A percentile compares a stretch with the other conserved stretches of the same genome.
Evolutionary conservation across 1,140 invertebrate species (phyloP).

Genomic region (Drosophila bipectinata): DNA sequence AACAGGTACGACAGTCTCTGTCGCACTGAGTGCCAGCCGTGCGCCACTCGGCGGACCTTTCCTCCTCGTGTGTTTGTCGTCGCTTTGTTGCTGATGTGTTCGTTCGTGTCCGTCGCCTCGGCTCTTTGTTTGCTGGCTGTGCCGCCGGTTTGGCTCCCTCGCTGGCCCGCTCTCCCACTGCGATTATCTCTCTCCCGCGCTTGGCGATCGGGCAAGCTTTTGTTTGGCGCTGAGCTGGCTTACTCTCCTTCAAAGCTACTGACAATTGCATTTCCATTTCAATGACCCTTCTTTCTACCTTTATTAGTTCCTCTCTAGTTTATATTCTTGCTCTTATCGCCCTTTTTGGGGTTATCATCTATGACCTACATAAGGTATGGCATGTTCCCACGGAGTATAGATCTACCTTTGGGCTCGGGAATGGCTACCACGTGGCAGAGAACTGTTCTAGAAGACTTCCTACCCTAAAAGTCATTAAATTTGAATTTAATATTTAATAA

Average conservation of each 20-base stretch:
- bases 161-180: background rate
- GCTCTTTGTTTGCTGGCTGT: conserved; percentile 39
- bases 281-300: conserved; percentile 14
- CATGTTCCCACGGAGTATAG: background rate
- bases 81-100: conserved; percentile 20
- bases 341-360: conserved; percentile 21
- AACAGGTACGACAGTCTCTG: conserved; percentile 72
- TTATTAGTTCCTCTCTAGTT: background rate
- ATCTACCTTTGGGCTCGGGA: background rate
- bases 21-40: conserved; percentile 48
- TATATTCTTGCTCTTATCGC: conserved; percentile 16
- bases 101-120: conserved; percentile 38
- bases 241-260: conserved; percentile 28
- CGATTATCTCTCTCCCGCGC: conserved; percentile 32
- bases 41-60: conserved; percentile 24
- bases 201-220: conserved; percentile 42
- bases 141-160: conserved; percentile 30
- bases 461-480: background rate
- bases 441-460: background rate
- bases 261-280: conserved; percentile 50
- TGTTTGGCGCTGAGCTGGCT: conserved; percentile 16
- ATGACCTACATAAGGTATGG: conserved; percentile 7
- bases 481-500: no score
- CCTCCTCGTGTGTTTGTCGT: conserved; percentile 23
- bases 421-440: background rate